These are phyloP conservation scores for Temnothorax nylanderi DNA, from an alignment of 1,140 invertebrate species.

Conservation along the genomic window DNA sequence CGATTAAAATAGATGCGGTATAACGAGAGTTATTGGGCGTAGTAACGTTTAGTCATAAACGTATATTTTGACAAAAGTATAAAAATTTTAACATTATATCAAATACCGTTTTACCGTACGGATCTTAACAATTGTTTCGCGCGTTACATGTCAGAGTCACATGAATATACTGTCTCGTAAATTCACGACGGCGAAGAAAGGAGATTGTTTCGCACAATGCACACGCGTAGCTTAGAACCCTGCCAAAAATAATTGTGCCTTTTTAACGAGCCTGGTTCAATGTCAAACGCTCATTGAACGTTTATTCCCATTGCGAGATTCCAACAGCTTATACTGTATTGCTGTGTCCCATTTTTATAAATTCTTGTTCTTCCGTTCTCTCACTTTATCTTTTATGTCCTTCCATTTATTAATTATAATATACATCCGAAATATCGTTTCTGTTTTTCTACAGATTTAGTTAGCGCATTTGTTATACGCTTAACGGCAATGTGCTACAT, in stretches of 20 bases:
- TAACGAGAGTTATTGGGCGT: not conserved
- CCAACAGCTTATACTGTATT: not conserved
- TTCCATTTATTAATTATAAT: not conserved
- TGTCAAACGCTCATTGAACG: not conserved
- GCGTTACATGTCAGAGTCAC: not conserved
- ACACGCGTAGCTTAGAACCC: not conserved
- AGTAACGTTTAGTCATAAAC: not conserved
- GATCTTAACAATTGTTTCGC: not conserved
- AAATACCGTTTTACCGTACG: not conserved
- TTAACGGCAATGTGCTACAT: conserved; percentile 55
- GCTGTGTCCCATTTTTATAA: too few relatives aligned
- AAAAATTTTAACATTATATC: not conserved
- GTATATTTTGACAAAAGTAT: not conserved
- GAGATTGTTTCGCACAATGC: conserved; percentile 1
- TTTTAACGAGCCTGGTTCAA: not conserved
- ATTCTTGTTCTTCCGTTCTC: not conserved
- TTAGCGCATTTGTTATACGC: not conserved
- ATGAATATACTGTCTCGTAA: not conserved
- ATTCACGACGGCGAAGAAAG: conserved; percentile 12
- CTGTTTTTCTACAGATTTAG: not conserved
- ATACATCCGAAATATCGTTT: not conserved
- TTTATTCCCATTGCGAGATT: not conserved
- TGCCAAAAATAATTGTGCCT: conserved; percentile 27
- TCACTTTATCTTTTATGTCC: not conserved
- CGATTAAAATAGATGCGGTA: conserved; percentile 16